These are phyloP conservation scores for Anas georgica DNA, from an alignment of 2,797 vertebrate species.

Conservation along the genomic window DNA sequence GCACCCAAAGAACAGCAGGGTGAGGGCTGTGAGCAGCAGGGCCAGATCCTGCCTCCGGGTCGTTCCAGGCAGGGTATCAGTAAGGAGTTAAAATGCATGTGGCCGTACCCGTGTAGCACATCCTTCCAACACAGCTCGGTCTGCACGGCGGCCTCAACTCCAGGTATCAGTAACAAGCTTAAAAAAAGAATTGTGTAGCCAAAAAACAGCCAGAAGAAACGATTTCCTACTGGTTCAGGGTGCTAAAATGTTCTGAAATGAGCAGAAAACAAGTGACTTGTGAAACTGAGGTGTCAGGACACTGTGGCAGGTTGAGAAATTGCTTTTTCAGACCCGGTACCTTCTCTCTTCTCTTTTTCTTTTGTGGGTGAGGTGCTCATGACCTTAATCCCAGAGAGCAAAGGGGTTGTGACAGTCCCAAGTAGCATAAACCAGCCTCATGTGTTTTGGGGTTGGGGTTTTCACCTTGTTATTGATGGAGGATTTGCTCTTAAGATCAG, in stretches of 20 bases:
- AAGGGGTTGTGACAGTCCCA: neutral
- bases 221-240: neutral
- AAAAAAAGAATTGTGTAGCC: accelerated
- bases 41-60: neutral
- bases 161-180: neutral
- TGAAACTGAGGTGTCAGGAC: neutral
- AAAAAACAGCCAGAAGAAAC: neutral
- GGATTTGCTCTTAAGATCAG: neutral
- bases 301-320: neutral
- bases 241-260: neutral
- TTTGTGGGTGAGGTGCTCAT: neutral
- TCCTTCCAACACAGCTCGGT: accelerated
- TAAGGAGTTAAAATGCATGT: neutral
- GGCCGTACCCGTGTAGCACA: neutral
- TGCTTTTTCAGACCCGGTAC: neutral
- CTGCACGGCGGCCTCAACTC: neutral
- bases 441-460: neutral
- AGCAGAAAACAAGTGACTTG: neutral
- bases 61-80: neutral
- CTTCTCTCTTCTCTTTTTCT: neutral
- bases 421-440: neutral
- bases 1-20: neutral
- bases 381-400: neutral
- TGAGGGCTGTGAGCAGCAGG: neutral
- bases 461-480: neutral